Conservation (phyloP, 2,888 invertebrate genomes). For the Trichogramma dendrolimi region DNA sequence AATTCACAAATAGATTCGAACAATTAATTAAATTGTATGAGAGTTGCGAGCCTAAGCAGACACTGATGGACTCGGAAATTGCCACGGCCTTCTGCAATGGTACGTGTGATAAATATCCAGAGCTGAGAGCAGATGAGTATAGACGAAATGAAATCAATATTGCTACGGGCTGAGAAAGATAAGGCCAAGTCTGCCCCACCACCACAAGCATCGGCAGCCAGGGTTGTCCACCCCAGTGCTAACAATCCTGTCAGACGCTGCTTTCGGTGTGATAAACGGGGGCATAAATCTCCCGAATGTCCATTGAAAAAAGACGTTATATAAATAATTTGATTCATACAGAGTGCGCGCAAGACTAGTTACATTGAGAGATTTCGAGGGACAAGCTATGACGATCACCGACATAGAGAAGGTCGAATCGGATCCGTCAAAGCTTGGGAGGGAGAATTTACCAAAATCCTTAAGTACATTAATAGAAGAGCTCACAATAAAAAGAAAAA, state of each 20-base stretch:
- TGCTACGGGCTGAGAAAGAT: not conserved
- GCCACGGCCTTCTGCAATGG: conserved; percentile 10
- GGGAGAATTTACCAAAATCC: no score
- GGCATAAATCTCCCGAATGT: not conserved
- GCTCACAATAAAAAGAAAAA: no score
- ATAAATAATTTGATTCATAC: no score
- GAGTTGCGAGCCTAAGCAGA: not conserved
- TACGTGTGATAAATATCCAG: not conserved
- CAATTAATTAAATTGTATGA: conserved; percentile 12
- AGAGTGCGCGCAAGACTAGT: no score
- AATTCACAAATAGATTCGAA: conserved; percentile 13
- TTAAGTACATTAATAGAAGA: no score
- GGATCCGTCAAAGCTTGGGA: no score
- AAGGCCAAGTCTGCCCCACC: not conserved
- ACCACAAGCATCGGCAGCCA: not conserved
- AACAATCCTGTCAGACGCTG: not conserved
- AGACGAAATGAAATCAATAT: not conserved
- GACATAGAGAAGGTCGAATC: no score
- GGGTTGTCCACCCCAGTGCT: not conserved
- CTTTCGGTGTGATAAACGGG: not conserved
- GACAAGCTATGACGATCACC: no score
- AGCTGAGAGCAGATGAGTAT: not conserved
- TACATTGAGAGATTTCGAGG: no score
- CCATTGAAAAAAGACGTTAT: not conserved
- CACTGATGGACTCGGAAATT: conserved; percentile 6